Evolutionary conservation across 2,113 vertebrate genomes (phyloP).

Genomic region (Rutilus rutilus): DNA sequence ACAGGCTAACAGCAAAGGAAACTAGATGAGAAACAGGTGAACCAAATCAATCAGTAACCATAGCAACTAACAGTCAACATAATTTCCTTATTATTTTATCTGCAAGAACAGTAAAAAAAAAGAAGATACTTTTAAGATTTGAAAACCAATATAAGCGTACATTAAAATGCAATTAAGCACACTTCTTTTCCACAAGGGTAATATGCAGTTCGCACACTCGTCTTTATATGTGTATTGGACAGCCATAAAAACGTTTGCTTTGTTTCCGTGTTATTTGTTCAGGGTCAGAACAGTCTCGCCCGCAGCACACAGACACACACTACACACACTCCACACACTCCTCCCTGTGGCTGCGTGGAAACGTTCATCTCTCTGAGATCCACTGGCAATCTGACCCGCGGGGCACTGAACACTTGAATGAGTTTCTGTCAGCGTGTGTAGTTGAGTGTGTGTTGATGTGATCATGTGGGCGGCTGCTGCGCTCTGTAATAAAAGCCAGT

Average conservation of each 20-base stretch:
- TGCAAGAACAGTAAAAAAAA: neutral
- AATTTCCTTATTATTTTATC: neutral
- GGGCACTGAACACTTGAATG: constrained; percentile 28
- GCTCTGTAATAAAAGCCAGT: neutral
- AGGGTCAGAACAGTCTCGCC: neutral
- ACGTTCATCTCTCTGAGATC: neutral
- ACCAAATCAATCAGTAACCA: no score
- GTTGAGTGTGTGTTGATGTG: constrained; percentile 33
- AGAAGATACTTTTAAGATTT: no score
- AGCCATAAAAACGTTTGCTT: neutral
- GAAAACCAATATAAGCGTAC: no score
- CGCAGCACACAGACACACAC: neutral
- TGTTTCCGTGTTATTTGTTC: neutral
- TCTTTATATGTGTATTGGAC: neutral
- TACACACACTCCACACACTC: neutral
- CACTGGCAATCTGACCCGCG: neutral
- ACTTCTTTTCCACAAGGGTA: neutral
- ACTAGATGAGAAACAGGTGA: no score
- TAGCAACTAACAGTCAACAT: no score
- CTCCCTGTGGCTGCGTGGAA: neutral
- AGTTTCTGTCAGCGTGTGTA: constrained; percentile 1
- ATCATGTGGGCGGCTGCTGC: constrained; percentile 21
- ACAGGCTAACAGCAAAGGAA: no score
- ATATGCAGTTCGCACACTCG: neutral
- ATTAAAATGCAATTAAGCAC: neutral